Evolutionary conservation across 2,113 vertebrate genomes (phyloP), one percentile per base, ranked within the genome.

Genomic region (Chunga burmeisteri): DNA sequence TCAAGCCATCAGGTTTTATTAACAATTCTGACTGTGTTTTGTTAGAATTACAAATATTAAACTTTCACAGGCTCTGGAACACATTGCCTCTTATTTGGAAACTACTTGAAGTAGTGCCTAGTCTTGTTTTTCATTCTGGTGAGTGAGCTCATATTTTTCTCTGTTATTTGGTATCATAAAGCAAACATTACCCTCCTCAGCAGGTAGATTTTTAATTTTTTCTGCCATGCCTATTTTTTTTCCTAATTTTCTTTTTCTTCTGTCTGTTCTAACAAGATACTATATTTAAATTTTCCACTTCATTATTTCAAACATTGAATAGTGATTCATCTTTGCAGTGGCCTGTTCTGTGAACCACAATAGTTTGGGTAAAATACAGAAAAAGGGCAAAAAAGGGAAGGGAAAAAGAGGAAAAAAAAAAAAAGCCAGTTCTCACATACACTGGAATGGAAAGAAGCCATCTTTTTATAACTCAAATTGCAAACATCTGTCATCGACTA

Each of bases 251-350:
- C 66, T 85, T 94, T 91, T 85, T 44, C 63, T 90, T 86, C 79
- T 88, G 65, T 77, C 78, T 89, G 46, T 83, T 90, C 83, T 93
- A 95, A 81, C 72, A 74, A 91, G 90, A 88, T 88, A 72, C 94
- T 96, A 79, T 96, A 94, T 95, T 97, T 97, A 96, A 96, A 96
- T 95, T 95, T 95, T 94, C 95, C 79, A 85, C 88, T 90, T 96
- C 66, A 79, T 96, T 97, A 93, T 96, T 95, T 93, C 92, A 85
- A 13, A 86, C 94, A 71, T 20, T 44, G 79, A 86, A 66, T 83
- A 70, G 40, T 96, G 94, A 97, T 94, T 97, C 97, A 97, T 96
- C 93, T 79, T 82, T 68, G 61, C 94, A 95, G 84, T 79, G 90
- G 65, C 89, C 93, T 91, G 61, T 91, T 79, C 88, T 66, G 59